Evolutionary conservation across 2,888 invertebrate genomes (phyloP).

Genomic region (Capitulum mitella): DNA sequence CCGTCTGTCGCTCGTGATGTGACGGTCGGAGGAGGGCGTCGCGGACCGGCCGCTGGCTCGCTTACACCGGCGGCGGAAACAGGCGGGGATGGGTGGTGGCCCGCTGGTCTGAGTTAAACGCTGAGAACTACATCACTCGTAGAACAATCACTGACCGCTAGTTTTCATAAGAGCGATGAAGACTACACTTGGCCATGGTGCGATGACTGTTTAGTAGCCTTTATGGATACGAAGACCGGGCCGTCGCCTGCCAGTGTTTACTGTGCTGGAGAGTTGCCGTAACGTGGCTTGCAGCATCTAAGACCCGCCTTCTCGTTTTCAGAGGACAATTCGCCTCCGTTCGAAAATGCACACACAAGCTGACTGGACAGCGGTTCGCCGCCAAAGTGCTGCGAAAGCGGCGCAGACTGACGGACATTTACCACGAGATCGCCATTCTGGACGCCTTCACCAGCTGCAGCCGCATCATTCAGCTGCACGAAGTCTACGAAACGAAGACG

Average conservation of each 20-base stretch:
- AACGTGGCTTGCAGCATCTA: too few relatives aligned
- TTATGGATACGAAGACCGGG: too few relatives aligned
- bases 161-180: too few relatives aligned
- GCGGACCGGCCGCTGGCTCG: neutral
- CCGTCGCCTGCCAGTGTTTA: too few relatives aligned
- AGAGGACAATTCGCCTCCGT: slow-evolving; percentile 50
- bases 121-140: too few relatives aligned
- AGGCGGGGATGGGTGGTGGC: too few relatives aligned
- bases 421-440: slow-evolving; percentile 46
- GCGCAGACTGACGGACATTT: slow-evolving; percentile 45
- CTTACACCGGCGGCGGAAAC: too few relatives aligned
- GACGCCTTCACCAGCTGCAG: slow-evolving; percentile 42
- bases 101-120: neutral
- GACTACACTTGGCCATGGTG: too few relatives aligned
- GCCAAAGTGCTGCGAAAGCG: slow-evolving; percentile 47
- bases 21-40: neutral
- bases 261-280: too few relatives aligned
- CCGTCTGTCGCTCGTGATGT: neutral
- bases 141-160: too few relatives aligned
- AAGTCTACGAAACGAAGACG: slow-evolving; percentile 64
- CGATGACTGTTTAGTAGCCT: too few relatives aligned
- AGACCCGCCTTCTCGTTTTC: too few relatives aligned
- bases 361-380: slow-evolving; percentile 43
- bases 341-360: slow-evolving; percentile 43
- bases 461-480: slow-evolving; percentile 75